A percentile compares a stretch with the other conserved stretches of the same genome.
Evolutionary conservation across 2,888 invertebrate species (phyloP).

Genomic region (Drosophila flavopinicola): DNA sequence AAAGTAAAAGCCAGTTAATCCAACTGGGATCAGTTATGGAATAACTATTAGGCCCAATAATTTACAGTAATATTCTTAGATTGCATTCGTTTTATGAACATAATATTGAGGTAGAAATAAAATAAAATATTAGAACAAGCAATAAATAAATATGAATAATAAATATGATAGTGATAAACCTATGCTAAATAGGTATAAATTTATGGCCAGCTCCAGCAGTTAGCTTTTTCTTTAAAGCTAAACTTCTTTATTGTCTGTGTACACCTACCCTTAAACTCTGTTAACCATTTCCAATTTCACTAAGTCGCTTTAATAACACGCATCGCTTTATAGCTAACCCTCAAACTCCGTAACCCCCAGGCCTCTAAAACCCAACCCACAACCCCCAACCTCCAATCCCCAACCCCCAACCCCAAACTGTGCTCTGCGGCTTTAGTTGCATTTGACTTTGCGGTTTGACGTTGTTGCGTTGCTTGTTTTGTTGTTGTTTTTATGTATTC

Average conservation of each 20-base stretch:
- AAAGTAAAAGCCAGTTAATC: slow-evolving; percentile 20
- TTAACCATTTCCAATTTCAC: slow-evolving; percentile 38
- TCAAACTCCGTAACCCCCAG: not conserved
- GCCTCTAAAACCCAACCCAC: not conserved
- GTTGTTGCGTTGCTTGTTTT: slow-evolving; percentile 59
- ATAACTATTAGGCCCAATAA: slow-evolving; percentile 30
- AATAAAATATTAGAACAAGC: no score
- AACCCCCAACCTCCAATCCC: not conserved
- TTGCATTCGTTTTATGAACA: not conserved
- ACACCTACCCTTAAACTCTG: slow-evolving; percentile 6
- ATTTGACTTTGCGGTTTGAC: slow-evolving; percentile 80
- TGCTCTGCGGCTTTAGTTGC: slow-evolving; percentile 75
- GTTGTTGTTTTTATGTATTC: slow-evolving; percentile 53
- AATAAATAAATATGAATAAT: no score
- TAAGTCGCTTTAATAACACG: slow-evolving; percentile 59
- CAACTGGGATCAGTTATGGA: slow-evolving; percentile 21
- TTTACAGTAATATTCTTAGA: slow-evolving; percentile 8
- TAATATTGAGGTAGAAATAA: no score
- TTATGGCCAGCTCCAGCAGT: no score
- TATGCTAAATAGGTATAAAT: no score
- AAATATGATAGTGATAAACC: no score
- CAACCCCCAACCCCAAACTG: slow-evolving; percentile 43
- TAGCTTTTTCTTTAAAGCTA: not conserved
- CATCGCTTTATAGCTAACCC: slow-evolving; percentile 34
- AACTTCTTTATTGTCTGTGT: slow-evolving; percentile 18